Evolutionary conservation across 2,113 vertebrate species (phyloP), one percentile per base, ranked within the genome.

Genomic region (Elephantulus edwardii): DNA sequence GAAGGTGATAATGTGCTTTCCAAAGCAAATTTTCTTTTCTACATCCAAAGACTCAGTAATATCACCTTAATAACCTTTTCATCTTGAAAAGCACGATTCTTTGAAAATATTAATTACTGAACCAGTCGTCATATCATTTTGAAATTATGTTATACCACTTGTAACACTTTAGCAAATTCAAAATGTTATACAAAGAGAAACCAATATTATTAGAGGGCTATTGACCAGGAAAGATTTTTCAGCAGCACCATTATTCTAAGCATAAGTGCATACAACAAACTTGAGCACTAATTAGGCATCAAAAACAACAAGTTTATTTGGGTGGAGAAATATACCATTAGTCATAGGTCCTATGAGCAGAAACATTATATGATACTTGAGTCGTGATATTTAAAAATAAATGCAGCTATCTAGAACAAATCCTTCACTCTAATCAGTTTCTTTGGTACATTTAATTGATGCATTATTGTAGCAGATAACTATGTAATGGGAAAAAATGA

Each of bases 361-460:
- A 95, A 76, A 79, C 86, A 96, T 48, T 81, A 90, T 76, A 88
- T 95, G 93, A 64, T 11, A 79, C 74, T 86, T 87, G 88, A 96
- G 97, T 95, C 62, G 62, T 95, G 93, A 96, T 97, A 96, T 97
- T 97, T 97, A 97, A 95, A 97, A 97, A 97, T 96, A 97, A 97
- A 97, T 96, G 91, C 96, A 96, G 94, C 94, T 96, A 96, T 95
- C 92, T 97, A 94, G 86, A 89, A 96, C 81, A 92, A 97, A 91
- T 96, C 84, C 91, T 96, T 95, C 94, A 93, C 97, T 97, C 94
- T 96, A 98, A 97, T 97, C 96, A 97, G 94, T 91, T 96, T 96
- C 87, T 97, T 94, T 93, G 95, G 96, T 97, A 97, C 62, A 85
- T 94, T 97, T 97, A 97, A 97, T 95, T 97, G 94, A 96, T 96